Conservation (phyloP, 64 coral and sea anemone genomes). For the Anthopleura sola region DNA sequence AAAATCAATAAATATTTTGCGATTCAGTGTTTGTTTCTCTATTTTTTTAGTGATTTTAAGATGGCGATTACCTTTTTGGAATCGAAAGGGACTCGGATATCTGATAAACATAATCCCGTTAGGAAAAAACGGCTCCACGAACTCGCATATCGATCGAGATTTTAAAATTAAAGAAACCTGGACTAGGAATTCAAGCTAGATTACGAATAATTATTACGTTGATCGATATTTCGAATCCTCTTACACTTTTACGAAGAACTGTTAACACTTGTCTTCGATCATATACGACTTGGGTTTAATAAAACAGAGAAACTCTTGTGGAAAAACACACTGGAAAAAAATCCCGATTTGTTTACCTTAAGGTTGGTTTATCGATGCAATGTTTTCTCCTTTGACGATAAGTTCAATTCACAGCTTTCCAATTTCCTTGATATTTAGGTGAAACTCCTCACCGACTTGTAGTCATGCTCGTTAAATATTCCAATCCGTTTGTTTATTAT, state of each 20-base stretch:
- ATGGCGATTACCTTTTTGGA: not conserved
- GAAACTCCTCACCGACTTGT: not conserved
- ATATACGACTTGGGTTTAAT: not conserved
- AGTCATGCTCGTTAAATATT: conserved; percentile 3
- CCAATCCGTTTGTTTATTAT: conserved; percentile 46
- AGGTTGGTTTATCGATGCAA: not conserved
- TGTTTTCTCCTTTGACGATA: not conserved
- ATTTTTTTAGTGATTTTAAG: not conserved
- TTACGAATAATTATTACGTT: not conserved
- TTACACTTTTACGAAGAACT: not conserved
- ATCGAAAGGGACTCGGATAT: not conserved
- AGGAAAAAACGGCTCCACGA: not conserved
- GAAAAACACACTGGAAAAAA: not conserved
- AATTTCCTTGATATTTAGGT: not conserved
- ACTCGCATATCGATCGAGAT: not conserved
- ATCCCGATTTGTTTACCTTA: not conserved
- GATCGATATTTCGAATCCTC: not conserved
- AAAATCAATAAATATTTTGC: not conserved
- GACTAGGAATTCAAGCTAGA: not conserved
- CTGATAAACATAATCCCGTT: not conserved
- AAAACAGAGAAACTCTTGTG: not conserved
- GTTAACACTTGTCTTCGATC: not conserved
- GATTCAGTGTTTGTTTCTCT: not conserved
- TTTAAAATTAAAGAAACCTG: not conserved
- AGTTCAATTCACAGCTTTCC: not conserved